These are phyloP conservation scores for Setophaga petechia DNA, from an alignment of 2,113 vertebrate genomes.

Conservation along the genomic window DNA sequence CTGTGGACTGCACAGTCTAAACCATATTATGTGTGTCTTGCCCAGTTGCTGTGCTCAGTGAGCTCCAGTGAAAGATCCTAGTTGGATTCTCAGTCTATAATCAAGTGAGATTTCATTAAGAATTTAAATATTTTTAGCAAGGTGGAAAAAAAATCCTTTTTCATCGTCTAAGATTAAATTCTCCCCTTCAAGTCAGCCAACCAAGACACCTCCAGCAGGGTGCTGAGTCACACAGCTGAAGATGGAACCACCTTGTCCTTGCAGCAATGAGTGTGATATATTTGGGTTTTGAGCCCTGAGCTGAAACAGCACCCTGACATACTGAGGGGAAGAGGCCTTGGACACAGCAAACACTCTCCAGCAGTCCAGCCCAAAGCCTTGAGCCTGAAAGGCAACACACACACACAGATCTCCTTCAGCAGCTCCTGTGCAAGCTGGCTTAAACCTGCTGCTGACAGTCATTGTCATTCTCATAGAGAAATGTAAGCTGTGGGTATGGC, in stretches of 20 bases:
- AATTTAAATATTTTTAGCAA: neutral
- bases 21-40: neutral
- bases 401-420: neutral
- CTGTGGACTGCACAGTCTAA: neutral
- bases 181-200: neutral
- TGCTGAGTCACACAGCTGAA: neutral
- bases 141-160: neutral
- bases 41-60: neutral
- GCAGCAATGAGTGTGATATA: neutral
- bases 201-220: neutral
- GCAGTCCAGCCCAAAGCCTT: neutral
- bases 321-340: neutral
- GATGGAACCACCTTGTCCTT: neutral
- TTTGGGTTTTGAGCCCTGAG: neutral
- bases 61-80: neutral
- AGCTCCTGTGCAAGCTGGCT: neutral
- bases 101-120: neutral
- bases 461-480: neutral
- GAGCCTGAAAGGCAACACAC: neutral
- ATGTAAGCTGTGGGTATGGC: neutral
- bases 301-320: neutral
- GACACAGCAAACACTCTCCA: neutral
- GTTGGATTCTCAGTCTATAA: neutral
- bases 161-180: neutral
- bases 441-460: neutral